Evolutionary conservation across 2,113 vertebrate genomes (phyloP).

Genomic region (Clarias batrachus): DNA sequence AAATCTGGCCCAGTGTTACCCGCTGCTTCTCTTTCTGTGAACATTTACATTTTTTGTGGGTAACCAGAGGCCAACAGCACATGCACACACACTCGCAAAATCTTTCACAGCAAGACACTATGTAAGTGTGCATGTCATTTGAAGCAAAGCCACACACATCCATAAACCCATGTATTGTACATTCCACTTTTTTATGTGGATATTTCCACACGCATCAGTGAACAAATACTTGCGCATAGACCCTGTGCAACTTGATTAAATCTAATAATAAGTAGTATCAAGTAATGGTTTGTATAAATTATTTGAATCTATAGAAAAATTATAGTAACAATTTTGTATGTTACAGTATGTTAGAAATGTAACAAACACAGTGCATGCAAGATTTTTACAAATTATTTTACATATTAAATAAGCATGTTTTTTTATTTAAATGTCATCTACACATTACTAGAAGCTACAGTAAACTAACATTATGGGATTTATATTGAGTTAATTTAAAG

Average conservation of each 20-base stretch:
- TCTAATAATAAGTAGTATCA: not conserved
- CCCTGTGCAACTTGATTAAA: not conserved
- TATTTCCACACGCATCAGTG: not conserved
- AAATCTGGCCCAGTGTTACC: constrained; percentile 59
- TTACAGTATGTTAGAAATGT: not conserved
- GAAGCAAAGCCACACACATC: constrained; percentile 26
- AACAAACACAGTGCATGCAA: not conserved
- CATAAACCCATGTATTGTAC: constrained; percentile 20
- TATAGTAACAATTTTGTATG: not conserved
- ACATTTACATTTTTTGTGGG: constrained; percentile 47
- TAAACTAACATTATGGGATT: not conserved
- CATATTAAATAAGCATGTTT: not conserved
- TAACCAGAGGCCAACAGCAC: constrained; percentile 49
- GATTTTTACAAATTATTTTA: not conserved
- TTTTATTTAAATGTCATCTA: not conserved
- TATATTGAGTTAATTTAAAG: not conserved
- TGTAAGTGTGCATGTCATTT: constrained; percentile 21
- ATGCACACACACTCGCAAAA: constrained; percentile 3
- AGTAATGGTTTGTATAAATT: not conserved
- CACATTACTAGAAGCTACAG: not conserved
- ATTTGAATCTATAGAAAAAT: not conserved
- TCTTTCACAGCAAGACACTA: not conserved
- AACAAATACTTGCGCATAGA: constrained; percentile 1
- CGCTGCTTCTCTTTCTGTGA: constrained; percentile 31
- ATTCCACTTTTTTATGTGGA: constrained; percentile 5